phyloP scores from a whole-genome alignment of 2,113 vertebrate genomes.

The Mirza zaza region DNA sequence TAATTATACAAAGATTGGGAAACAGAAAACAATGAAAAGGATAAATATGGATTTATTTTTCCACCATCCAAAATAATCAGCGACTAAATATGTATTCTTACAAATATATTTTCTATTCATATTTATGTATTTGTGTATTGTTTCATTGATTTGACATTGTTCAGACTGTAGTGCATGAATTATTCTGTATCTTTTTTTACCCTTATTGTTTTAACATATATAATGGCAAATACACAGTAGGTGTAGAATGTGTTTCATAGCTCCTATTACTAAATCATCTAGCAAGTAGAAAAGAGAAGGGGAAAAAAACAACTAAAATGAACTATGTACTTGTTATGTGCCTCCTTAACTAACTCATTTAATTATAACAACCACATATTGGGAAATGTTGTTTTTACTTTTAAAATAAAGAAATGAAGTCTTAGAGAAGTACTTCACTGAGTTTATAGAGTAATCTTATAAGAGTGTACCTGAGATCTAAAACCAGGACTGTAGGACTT shows the following conservation, averaged over 20 bases:
- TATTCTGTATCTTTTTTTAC: background rate
- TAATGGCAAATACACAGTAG: background rate
- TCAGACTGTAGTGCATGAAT: background rate
- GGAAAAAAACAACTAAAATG: background rate
- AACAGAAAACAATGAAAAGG: background rate
- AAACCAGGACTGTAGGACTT: background rate
- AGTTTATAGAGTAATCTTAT: background rate
- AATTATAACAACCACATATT: background rate
- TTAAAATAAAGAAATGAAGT: conserved; percentile 1
- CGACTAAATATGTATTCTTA: background rate
- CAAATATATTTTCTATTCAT: background rate
- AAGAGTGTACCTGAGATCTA: background rate
- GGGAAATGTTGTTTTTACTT: background rate
- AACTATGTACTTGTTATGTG: background rate
- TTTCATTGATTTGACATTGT: background rate
- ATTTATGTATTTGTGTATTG: conserved; percentile 8
- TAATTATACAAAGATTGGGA: conserved; percentile 19
- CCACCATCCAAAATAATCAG: background rate
- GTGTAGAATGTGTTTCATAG: background rate
- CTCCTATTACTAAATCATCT: background rate
- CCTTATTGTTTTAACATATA: background rate
- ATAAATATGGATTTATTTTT: background rate
- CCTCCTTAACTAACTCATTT: conserved; percentile 3
- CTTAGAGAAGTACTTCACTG: background rate
- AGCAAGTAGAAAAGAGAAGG: background rate